Evolutionary conservation across 1,140 invertebrate species (phyloP).

Genomic region (Notospermus geniculatus): DNA sequence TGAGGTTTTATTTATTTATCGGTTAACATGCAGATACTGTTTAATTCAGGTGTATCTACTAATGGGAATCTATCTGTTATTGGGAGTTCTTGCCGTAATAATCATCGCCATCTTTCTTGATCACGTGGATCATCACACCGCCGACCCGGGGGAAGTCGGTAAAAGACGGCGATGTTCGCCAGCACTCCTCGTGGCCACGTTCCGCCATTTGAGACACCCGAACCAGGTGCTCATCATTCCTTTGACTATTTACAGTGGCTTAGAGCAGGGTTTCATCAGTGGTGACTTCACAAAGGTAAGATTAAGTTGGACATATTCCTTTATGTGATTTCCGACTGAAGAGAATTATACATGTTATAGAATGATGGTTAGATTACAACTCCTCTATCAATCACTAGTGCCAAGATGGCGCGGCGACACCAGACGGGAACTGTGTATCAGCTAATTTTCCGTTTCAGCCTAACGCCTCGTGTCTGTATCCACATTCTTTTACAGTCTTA

Average conservation of each 20-base stretch:
- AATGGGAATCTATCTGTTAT: slow-evolving; percentile 82
- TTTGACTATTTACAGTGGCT: slow-evolving; percentile 92
- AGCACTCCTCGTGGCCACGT: slow-evolving; percentile 81
- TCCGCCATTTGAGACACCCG: slow-evolving; percentile 74
- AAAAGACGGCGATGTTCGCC: slow-evolving; percentile 48
- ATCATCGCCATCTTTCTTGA: slow-evolving; percentile 86
- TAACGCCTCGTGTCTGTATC: too few relatives aligned
- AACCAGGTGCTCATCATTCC: slow-evolving; percentile 87
- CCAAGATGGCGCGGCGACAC: too few relatives aligned
- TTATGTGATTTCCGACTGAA: too few relatives aligned
- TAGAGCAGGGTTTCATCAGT: slow-evolving; percentile 94
- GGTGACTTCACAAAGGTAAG: slow-evolving; percentile 88
- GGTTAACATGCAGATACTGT: too few relatives aligned
- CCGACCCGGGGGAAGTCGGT: slow-evolving; percentile 12
- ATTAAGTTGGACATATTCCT: too few relatives aligned
- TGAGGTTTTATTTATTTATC: too few relatives aligned
- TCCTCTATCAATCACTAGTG: too few relatives aligned
- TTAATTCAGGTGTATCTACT: slow-evolving; percentile 63
- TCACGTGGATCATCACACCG: slow-evolving; percentile 44
- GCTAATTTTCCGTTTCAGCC: too few relatives aligned
- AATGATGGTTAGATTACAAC: too few relatives aligned
- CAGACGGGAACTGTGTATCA: too few relatives aligned
- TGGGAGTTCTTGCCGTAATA: slow-evolving; percentile 78
- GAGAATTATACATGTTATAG: too few relatives aligned
- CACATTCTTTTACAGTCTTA: slow-evolving; percentile 71